Evolutionary conservation across 2,888 invertebrate species (phyloP), one percentile per base, ranked within the genome.

Genomic region (Strigamia transsilvanica): DNA sequence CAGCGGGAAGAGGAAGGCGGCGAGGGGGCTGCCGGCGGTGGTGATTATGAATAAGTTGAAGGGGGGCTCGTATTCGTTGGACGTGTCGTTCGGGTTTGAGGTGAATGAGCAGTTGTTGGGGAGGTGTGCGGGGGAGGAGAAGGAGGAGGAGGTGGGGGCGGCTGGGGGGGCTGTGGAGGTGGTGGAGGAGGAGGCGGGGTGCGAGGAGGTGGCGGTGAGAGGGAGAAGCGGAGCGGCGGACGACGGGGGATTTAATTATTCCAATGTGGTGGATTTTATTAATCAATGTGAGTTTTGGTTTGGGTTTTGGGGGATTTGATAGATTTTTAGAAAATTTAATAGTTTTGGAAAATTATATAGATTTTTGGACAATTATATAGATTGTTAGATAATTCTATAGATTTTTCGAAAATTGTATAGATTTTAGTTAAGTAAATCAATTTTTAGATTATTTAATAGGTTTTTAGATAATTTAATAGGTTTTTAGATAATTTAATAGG

Each of bases 51-150:
- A 83, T 51, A 81, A 82, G 38, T 42, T 80, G 12, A 82, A 82
- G 12, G 81, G 81, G 10, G 80, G 81, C 9, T 81, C 61, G 27
- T 81, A 82, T 10, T 82, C 83, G 61, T 27, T 81, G 18, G 91
- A 93, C 88, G 91, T 94, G 83, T 94, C 94, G 51, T 95, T 95
- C 88, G 94, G 94, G 15, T 94, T 94, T 88, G 94, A 93, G 87
- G 89, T 94, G 83, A 93, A 94, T 88, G 92, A 93, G 88, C 92
- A 92, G 87, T 89, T 94, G 86, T 88, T 93, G 85, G 79, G 34
- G 15, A 89, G 90, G 83, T 89, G 82, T 79, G 27, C 86, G 87
- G 32, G n/a, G 56, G 15, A 18, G 18, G n/a, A 18, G 2, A 56
- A 38, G 38, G 2, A 7, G 4, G 27, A 27, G 27, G 27, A 27